Evolutionary conservation across 2,797 vertebrate genomes (phyloP).

Genomic region (Saxicola maurus): DNA sequence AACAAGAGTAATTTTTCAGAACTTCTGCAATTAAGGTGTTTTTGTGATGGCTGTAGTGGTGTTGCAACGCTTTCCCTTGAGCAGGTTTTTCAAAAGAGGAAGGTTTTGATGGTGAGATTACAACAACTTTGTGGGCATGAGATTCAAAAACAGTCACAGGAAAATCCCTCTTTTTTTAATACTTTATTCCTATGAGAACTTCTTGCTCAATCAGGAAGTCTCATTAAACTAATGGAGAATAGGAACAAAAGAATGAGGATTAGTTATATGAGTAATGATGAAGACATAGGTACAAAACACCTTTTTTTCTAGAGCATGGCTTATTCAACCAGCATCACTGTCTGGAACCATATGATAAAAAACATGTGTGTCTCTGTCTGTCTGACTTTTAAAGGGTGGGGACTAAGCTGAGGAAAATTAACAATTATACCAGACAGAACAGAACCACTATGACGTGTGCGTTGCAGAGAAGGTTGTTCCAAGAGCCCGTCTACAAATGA

Average conservation of each 20-base stretch:
- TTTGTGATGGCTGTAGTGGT: not conserved
- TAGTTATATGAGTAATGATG: conserved; percentile 1
- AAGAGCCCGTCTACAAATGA: not conserved
- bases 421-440: not conserved
- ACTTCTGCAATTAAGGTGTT: not conserved
- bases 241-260: not conserved
- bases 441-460: rapidly evolving
- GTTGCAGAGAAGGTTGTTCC: not conserved
- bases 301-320: not conserved
- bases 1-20: not conserved
- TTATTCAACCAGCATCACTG: not conserved
- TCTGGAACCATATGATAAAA: not conserved
- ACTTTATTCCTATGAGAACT: not conserved
- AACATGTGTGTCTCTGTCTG: not conserved
- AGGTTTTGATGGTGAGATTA: not conserved
- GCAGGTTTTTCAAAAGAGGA: not conserved
- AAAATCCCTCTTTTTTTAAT: not conserved
- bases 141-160: not conserved
- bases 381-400: not conserved
- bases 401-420: not conserved
- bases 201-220: conserved; percentile 20
- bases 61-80: not conserved
- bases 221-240: not conserved
- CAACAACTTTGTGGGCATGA: not conserved
- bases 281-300: not conserved